Evolutionary conservation across 2,888 invertebrate species (phyloP), one percentile per base, ranked within the genome.

Genomic region (Leptothorax acervorum): DNA sequence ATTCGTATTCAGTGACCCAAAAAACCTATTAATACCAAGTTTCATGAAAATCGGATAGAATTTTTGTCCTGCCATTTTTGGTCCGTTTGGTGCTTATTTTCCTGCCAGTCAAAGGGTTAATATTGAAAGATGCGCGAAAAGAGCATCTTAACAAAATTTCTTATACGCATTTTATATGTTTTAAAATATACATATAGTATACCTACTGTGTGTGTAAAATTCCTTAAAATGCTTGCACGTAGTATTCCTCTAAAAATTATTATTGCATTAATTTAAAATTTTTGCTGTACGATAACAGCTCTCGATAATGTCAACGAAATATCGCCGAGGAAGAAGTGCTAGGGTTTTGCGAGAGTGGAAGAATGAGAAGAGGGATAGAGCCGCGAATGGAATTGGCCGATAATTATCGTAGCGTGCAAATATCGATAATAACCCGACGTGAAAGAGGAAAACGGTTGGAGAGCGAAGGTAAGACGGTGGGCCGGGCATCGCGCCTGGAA

Each of bases 381-480:
- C 62, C 83, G 45, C 84, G 73, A 83, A 68, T 74, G 55, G 55
- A 82, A 71, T 84, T 84, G 73, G 66, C 75, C 89, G 92, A 92
- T 92, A 94, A 93, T 93, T 93, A 93, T 92, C 91, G 93, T 89
- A 90, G 90, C 92, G 93, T 92, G 92, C 91, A 92, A 93, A 94
- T 92, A 92, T 92, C 93, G 92, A 92, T 92, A 91, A 90, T 89
- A 90, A 90, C 85, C 81, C 65, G 85, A 74, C 23, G 79, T 60
- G 83, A 84, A 79, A 86, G 87, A 85, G 74, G 84, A 84, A 86
- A 89, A 88, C 66, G 68, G 68, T 60, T 63, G 83, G 85, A 76
- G 85, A 85, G 78, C 60, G 84, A 76, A 73, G 83, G 78, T 71
- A 83, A 71, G 83, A 63, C 74, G 84, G 63, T 82, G 83, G 75